These are phyloP conservation scores for Chorisops tibialis DNA, from an alignment of 2,888 invertebrate genomes.

Conservation along the genomic window DNA sequence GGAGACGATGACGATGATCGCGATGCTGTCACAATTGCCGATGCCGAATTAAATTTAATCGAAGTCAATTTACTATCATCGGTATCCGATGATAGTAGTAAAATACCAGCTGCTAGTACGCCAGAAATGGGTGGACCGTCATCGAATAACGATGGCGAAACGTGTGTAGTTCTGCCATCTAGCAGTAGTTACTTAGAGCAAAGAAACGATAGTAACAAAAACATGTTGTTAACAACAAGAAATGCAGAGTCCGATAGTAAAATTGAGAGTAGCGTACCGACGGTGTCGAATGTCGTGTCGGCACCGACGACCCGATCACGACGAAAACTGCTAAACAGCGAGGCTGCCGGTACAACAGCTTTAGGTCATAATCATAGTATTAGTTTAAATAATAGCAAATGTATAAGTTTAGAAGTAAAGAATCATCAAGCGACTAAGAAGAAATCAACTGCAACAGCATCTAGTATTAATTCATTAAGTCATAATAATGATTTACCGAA, in stretches of 20 bases:
- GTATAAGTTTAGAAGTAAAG: conserved; percentile 28
- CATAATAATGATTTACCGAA: background rate
- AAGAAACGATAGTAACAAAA: conserved; percentile 21
- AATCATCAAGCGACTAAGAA: conserved; percentile 31
- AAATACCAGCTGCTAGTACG: background rate
- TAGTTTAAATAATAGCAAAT: conserved; percentile 31
- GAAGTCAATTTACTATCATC: conserved; percentile 3
- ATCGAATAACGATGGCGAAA: conserved; percentile 31
- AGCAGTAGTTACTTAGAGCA: conserved; percentile 24
- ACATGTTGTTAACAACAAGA: conserved; percentile 29
- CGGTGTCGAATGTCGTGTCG: conserved; percentile 33
- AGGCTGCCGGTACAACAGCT: conserved; percentile 38
- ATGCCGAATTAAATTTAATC: background rate
- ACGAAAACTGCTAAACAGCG: conserved; percentile 29
- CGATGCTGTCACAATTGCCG: conserved; percentile 11
- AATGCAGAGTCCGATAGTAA: conserved; percentile 22
- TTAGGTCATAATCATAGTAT: conserved; percentile 29
- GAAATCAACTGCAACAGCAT: conserved; percentile 5
- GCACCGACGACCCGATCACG: conserved; percentile 33
- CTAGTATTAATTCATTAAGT: conserved; percentile 21
- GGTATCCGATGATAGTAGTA: conserved; percentile 13
- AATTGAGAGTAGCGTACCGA: conserved; percentile 9
- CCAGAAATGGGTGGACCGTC: conserved; percentile 30
- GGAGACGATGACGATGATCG: conserved; percentile 17
- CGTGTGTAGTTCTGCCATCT: conserved; percentile 29